A percentile compares a stretch with the other conserved stretches of the same genome.
phyloP scores from a whole-genome alignment of 2,113 vertebrate genomes.

The Numida meleagris region DNA sequence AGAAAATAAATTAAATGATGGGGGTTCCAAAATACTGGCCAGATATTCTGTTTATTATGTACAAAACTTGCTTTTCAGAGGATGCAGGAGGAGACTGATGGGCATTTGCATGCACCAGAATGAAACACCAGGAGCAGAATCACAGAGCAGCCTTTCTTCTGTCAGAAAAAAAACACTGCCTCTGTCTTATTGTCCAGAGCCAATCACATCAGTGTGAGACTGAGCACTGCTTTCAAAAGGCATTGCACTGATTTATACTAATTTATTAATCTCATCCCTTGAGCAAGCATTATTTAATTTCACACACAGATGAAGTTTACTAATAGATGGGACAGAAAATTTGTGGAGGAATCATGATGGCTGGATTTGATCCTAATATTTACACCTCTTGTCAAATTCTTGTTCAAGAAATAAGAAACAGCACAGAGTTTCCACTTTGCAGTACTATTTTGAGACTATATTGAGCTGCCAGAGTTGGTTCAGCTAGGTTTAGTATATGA shows the following conservation, averaged over 20 bases:
- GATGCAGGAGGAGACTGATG: background rate
- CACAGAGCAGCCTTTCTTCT: slow-evolving; percentile 35
- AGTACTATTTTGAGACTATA: background rate
- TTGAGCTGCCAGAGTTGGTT: background rate
- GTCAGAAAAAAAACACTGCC: background rate
- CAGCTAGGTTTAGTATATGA: background rate
- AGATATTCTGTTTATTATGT: background rate
- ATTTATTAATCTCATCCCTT: background rate
- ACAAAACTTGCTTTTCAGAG: background rate
- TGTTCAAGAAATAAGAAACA: background rate
- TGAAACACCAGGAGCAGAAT: background rate
- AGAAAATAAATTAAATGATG: background rate
- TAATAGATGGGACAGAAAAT: background rate
- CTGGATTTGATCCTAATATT: background rate
- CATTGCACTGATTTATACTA: background rate
- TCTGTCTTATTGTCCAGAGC: background rate
- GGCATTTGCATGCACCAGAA: background rate
- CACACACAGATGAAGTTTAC: background rate
- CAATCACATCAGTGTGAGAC: background rate
- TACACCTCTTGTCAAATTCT: background rate
- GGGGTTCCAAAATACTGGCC: background rate
- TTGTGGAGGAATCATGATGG: background rate
- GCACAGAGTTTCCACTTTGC: background rate
- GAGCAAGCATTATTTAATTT: background rate
- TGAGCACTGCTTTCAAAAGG: background rate